A percentile compares a stretch with the other conserved stretches of the same genome.
These are phyloP conservation scores for Oxycera nigricornis DNA, from an alignment of 2,888 invertebrate genomes.

Conservation along the genomic window DNA sequence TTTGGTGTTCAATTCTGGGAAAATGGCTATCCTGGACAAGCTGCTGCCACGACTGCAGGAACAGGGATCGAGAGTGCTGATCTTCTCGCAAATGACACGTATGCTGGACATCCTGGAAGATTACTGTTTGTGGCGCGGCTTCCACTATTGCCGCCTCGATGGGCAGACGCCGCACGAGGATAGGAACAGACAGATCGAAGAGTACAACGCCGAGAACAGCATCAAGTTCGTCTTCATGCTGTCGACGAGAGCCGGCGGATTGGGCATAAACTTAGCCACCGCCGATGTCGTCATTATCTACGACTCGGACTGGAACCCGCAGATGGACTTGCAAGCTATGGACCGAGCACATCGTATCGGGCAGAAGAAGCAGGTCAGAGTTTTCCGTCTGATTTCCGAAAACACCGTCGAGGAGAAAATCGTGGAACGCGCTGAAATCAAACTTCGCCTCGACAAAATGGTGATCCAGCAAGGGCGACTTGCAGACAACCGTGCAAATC, in stretches of 20 bases:
- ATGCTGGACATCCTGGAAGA: slow-evolving; percentile 97
- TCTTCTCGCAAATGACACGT: slow-evolving; percentile 97
- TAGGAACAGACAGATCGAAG: slow-evolving; percentile 92
- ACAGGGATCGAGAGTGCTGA: slow-evolving; percentile 90
- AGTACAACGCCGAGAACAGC: slow-evolving; percentile 89
- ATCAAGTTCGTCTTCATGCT: slow-evolving; percentile 98
- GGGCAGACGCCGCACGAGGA: slow-evolving; percentile 98
- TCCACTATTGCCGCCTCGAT: slow-evolving; percentile 88
- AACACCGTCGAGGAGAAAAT: slow-evolving; percentile 99
- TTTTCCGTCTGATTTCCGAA: slow-evolving; percentile 95
- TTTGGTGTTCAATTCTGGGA: slow-evolving; percentile 94
- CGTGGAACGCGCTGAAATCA: slow-evolving; percentile 97
- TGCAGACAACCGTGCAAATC: slow-evolving; percentile 83
- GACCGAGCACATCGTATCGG: slow-evolving; percentile 99
- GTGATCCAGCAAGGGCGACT: slow-evolving; percentile 98
- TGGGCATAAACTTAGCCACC: slow-evolving; percentile 96
- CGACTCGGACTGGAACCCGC: slow-evolving; percentile 99
- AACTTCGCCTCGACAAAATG: slow-evolving; percentile 91
- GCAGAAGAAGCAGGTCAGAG: slow-evolving; percentile 92
- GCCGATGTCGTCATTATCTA: slow-evolving; percentile 97
- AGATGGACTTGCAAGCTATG: slow-evolving; percentile 97
- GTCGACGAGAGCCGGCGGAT: slow-evolving; percentile 96
- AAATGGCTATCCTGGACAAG: slow-evolving; percentile 95
- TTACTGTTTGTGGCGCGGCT: slow-evolving; percentile 89
- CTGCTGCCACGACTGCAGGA: slow-evolving; percentile 86